Base-by-base conservation (phyloP, 2,113 vertebrate species). In the Pteruthius melanotis region DNA sequence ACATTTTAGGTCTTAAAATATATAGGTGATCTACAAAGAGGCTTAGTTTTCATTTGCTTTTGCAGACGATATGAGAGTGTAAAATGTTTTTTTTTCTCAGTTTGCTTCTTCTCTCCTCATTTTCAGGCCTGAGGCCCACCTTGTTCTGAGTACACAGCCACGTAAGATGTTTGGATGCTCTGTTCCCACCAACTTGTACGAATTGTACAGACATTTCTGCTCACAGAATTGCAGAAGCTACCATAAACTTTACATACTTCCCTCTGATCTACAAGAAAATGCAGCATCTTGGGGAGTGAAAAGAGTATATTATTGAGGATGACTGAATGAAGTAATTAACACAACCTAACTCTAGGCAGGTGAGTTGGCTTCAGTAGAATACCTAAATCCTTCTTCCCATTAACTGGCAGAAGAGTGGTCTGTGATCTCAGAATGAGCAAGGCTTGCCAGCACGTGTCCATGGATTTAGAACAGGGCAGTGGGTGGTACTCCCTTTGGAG, bases 401-500 rank as follows among this genome's bases (percentile, higher is more conserved):
- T 23, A 44, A 11, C n/a, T 72, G 61, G 22, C 21, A 2, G 11
- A 71, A 61, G 33, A 50, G 28, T 9, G 20, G 11, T 28, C 30
- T 72, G 50, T 1, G 0, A 23, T 59, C 42, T 54, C 61, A 52
- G 27, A 44, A 60, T 22, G 39, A 79, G 11, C 57, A 61, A 72
- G 26, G n/a, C 54, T 83, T 40, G 26, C 49, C 47, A 45, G 56
- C 49, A 68, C 5, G 1, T 27, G 13, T 42, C 59, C 47, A 33
- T 1, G 1, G 44, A 59, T 0, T 1, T 33, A 47, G 68, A 56
- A 27, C 0, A 0, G n/a, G 52, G 13, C n/a, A 74, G 12, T 9
- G 49, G 57, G 10, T 66, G 60, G 54, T 53, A 28, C 9, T 87
- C 49, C 30, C 61, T 42, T 42, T 22, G 37, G 50, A 40, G 49